phyloP scores from a whole-genome alignment of 1,140 invertebrate species.

The Drosophila navojoa region DNA sequence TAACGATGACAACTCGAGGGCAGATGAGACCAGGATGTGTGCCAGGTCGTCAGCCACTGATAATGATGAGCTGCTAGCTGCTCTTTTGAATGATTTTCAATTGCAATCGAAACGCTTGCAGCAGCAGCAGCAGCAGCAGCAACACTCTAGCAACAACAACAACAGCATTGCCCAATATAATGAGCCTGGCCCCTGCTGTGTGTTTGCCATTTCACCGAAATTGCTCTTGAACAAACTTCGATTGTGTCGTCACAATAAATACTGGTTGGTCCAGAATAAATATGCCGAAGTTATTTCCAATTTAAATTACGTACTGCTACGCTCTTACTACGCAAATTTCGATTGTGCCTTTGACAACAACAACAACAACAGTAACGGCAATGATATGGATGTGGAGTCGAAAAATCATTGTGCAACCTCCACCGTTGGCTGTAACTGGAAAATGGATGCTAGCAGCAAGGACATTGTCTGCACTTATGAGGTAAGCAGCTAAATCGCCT shows the following conservation, averaged over 20 bases:
- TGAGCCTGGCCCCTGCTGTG: constrained; percentile 62
- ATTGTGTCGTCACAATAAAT: constrained; percentile 83
- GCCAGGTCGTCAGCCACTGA: constrained; percentile 72
- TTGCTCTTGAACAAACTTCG: constrained; percentile 83
- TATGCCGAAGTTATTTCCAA: constrained; percentile 84
- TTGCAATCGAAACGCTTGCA: constrained; percentile 78
- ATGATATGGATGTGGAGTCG: constrained; percentile 8
- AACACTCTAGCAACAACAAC: constrained; percentile 12
- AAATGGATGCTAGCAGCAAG: constrained; percentile 35
- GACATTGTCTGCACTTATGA: constrained; percentile 81
- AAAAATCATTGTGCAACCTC: constrained; percentile 7
- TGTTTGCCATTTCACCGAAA: constrained; percentile 82
- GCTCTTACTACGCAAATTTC: constrained; percentile 70
- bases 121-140: constrained; percentile 41
- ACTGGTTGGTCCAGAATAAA: constrained; percentile 84
- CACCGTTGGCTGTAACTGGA: constrained; percentile 38
- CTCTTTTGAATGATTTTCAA: constrained; percentile 84
- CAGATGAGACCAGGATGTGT: constrained; percentile 57
- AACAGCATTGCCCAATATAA: constrained; percentile 44
- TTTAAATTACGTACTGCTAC: constrained; percentile 81
- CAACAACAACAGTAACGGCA: constrained; percentile 21
- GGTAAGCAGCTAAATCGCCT: constrained; percentile 78
- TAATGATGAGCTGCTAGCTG: constrained; percentile 83
- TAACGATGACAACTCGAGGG: constrained; percentile 69
- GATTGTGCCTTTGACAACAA: constrained; percentile 57